Percentiles rank a stretch among this genome's conserved stretches.
phyloP scores from a whole-genome alignment of 2,888 invertebrate genomes.

The Ophion slaviceki region DNA sequence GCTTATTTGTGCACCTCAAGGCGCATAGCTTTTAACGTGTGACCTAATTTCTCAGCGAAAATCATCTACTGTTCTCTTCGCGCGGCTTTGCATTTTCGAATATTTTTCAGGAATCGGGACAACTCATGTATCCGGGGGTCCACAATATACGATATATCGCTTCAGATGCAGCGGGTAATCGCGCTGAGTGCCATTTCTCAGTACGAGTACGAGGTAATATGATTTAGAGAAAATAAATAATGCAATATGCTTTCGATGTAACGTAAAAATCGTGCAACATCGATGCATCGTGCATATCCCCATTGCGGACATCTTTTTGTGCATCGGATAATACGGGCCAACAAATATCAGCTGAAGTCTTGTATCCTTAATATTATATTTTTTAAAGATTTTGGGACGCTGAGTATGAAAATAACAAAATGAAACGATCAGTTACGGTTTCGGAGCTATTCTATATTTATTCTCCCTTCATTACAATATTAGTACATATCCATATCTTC shows the following conservation, averaged over 20 bases:
- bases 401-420: no score
- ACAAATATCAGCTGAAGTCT: not conserved
- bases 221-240: conserved; percentile 5
- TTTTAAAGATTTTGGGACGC: not conserved
- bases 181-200: conserved; percentile 87
- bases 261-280: not conserved
- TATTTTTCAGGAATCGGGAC: conserved; percentile 85
- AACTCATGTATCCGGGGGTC: conserved; percentile 85
- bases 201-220: conserved; percentile 86
- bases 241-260: not conserved
- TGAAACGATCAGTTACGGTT: no score
- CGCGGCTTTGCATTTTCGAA: conserved; percentile 11
- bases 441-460: no score
- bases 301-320: not conserved
- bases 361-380: not conserved
- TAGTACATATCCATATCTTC: no score
- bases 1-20: not conserved
- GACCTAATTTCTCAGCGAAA: not conserved
- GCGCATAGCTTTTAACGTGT: conserved; percentile 40
- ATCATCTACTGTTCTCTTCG: not conserved
- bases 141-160: conserved; percentile 88
- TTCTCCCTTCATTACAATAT: no score
- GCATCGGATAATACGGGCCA: not conserved
- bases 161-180: conserved; percentile 87
- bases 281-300: no score